Conservation (phyloP, 2,113 vertebrate species). For the Pardalotus punctatus region DNA sequence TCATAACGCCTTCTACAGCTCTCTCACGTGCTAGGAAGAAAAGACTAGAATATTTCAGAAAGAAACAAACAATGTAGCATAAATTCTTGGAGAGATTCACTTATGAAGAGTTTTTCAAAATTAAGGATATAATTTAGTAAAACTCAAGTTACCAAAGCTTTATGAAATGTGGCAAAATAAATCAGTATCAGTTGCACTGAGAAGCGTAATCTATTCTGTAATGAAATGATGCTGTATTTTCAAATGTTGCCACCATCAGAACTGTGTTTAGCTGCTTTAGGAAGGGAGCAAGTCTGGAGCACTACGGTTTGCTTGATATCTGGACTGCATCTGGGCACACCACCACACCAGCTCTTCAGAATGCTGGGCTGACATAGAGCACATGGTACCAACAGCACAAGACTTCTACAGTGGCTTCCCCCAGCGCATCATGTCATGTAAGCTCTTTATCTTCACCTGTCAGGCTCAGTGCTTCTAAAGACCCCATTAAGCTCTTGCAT, state of each 20-base stretch:
- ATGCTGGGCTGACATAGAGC: neutral
- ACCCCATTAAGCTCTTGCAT: neutral
- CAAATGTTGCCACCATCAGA: neutral
- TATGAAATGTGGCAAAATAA: neutral
- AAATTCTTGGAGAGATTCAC: neutral
- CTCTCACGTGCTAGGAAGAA: neutral
- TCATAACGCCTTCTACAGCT: neutral
- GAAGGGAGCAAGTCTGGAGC: neutral
- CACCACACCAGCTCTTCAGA: neutral
- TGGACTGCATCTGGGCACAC: neutral
- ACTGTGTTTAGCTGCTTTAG: neutral
- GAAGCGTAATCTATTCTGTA: neutral
- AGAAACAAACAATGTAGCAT: neutral
- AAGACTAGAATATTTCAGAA: neutral
- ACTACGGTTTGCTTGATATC: neutral
- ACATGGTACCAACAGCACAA: neutral
- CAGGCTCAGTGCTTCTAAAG: neutral
- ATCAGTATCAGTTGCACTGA: neutral
- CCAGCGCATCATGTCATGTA: neutral
- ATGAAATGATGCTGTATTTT: rapidly evolving
- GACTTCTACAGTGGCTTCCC: neutral
- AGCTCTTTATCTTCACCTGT: neutral
- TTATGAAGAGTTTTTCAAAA: neutral
- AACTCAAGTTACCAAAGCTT: neutral
- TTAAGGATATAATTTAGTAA: neutral